A percentile compares a stretch with the other conserved stretches of the same genome.
These are phyloP conservation scores for Antigone vipio DNA, from an alignment of 2,113 vertebrate genomes.

Conservation along the genomic window DNA sequence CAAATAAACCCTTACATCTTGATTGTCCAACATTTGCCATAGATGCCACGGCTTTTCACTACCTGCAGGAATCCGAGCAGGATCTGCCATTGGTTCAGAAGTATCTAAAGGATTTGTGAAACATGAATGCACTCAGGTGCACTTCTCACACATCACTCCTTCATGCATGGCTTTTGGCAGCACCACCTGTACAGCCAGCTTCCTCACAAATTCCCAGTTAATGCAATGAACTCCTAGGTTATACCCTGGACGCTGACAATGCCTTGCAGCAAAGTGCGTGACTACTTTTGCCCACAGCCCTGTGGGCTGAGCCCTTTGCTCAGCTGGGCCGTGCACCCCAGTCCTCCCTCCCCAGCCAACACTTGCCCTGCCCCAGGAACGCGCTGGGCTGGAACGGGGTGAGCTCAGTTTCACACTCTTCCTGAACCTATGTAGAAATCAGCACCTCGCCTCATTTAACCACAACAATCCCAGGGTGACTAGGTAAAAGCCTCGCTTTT, in stretches of 20 bases:
- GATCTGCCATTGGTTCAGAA: neutral
- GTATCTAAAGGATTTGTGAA: neutral
- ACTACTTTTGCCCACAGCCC: neutral
- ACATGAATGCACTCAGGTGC: neutral
- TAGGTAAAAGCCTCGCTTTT: neutral
- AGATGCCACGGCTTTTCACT: neutral
- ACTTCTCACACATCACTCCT: neutral
- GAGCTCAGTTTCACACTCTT: neutral
- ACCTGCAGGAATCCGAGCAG: neutral
- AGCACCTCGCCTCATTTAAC: neutral
- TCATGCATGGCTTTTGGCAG: neutral
- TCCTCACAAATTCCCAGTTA: neutral
- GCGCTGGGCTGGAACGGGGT: fast-evolving
- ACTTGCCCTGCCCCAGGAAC: neutral
- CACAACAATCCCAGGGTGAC: neutral
- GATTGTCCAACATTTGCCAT: neutral
- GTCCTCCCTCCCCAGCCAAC: neutral
- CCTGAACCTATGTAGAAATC: neutral
- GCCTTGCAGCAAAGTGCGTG: fast-evolving
- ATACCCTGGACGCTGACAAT: fast-evolving
- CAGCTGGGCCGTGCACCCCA: neutral
- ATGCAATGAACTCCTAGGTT: neutral
- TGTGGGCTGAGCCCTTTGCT: neutral
- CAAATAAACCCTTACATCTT: neutral
- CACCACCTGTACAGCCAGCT: neutral